Evolutionary conservation across 2,113 vertebrate genomes (phyloP), one percentile per base, ranked within the genome.

Genomic region (Trematocara marginatum): DNA sequence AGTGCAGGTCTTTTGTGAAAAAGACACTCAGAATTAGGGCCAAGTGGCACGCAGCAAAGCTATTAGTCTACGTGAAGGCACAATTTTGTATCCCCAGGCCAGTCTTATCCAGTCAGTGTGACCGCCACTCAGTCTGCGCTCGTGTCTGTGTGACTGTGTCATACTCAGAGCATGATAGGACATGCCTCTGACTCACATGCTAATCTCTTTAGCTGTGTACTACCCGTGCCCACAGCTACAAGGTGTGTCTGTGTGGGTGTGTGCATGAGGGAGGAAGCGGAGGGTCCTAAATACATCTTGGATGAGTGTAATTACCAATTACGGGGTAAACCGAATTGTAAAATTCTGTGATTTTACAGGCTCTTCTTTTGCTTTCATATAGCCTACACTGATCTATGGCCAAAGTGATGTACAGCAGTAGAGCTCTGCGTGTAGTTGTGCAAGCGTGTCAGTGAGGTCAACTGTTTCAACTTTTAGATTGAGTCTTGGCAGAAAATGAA

Each of bases 171-270:
- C 95, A 89, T 94, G 96, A 96, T 84, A 71, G 90, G 89, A 93
- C 96, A 93, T 92, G 96, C 81, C 92, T 87, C 78, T 96, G 95
- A 96, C 94, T 95, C 93, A 96, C 78, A 86, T 78, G 61, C 40
- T 94, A 93, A 95, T 93, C 90, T 88, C 64, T 82, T 40, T 86
- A 85, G 51, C 56, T 64, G 26, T 61, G 64, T 54, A 81, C 20
- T 51, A 9, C 81, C 76, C 8, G 3, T 18, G 35, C 76, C 93
- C 80, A 89, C 84, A 89, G 88, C 87, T 57, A 80, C 16, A 47
- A 91, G 93, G 91, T 90, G 92, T 93, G 94, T 81, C 88, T 47
- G 38, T 10, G 78, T 53, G 79, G 31, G 79, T 35, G 81, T 66
- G 80, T 80, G 31, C 31, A 6, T 34, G 59, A 81, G 45, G n/a